Percentiles rank a stretch among this genome's conserved stretches.
phyloP scores from a whole-genome alignment of 1,140 invertebrate genomes.

The Oscheius sp. region DNA sequence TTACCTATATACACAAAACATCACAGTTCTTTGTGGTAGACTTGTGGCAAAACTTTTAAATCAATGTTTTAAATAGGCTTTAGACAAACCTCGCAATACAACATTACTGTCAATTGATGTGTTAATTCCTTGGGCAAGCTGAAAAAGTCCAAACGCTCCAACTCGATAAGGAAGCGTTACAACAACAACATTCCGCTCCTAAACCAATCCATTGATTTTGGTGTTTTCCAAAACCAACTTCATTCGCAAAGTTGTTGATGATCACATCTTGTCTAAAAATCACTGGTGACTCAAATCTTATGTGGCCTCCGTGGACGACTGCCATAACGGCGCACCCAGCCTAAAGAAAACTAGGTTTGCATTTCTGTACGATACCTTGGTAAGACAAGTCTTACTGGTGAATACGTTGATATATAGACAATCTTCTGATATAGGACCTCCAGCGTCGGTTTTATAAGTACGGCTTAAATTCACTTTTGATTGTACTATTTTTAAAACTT shows the following conservation, averaged over 20 bases:
- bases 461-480: not conserved
- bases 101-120: constrained; percentile 15
- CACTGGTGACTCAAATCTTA: constrained; percentile 2
- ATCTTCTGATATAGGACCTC: constrained; percentile 19
- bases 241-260: constrained; percentile 33
- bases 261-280: constrained; percentile 21
- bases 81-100: constrained; percentile 6
- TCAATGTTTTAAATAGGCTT: not conserved
- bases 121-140: not conserved
- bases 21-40: no score
- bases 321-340: constrained; percentile 27
- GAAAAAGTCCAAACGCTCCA: constrained; percentile 23
- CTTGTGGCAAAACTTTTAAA: no score
- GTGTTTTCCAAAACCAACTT: not conserved
- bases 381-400: constrained; percentile 3
- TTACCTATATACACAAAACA: no score
- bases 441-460: constrained; percentile 13
- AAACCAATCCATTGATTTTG: not conserved
- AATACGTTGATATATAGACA: constrained; percentile 27
- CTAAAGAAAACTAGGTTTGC: not conserved
- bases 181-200: constrained; percentile 18
- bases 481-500: not conserved
- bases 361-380: not conserved
- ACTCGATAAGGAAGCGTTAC: constrained; percentile 31
- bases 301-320: constrained; percentile 28